Base-by-base conservation (phyloP, 2,888 invertebrate species). In the Leptinotarsa haldemani region DNA sequence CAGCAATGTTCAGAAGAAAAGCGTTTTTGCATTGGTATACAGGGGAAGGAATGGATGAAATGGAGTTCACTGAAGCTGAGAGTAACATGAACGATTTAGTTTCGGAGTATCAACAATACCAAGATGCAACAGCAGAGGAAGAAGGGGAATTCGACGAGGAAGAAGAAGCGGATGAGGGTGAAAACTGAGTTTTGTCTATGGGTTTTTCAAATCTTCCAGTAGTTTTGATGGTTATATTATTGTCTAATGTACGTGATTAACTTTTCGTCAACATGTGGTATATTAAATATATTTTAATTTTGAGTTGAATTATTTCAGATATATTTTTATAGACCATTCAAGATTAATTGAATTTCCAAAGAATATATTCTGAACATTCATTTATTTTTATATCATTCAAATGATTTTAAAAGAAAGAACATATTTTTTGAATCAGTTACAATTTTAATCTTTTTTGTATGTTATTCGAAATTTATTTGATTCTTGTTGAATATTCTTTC, bases 21-120 rank as follows among this genome's bases (percentile, higher is more conserved):
- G 97, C 97, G 85, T 97, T 97, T 92, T 91, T 97, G 87, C 97
- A 97, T 92, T 97, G 97, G 97, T 97, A 97, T 90, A 97, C 97
- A 12, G 97, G 97, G 75, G 97, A 97, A 89, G 97, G 97, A 79
- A 97, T 97, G 97, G 97, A 97, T 87, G 96, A 96, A 89, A 96
- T 97, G 96, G 97, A 97, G 88, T 97, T 97, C 90, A 97, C 96
- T 2, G 97, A 97, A 87, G 97, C 94, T 0, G 93, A 95, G 89
- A 96, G 95, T 86, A 98, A 98, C 91, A 97, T 98, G 97, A 97
- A 95, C 88, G 95, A 95, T 86, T 88, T 95, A 88, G 95, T 96
- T 12, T 95, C 95, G 0, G 97, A 97, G 86, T 97, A 97, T 88
- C 97, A 97, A 87, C 97, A 97, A 86, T 97, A 97, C 90, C 97